These are phyloP conservation scores for Argya squamiceps DNA, from an alignment of 2,797 vertebrate species.

Conservation along the genomic window DNA sequence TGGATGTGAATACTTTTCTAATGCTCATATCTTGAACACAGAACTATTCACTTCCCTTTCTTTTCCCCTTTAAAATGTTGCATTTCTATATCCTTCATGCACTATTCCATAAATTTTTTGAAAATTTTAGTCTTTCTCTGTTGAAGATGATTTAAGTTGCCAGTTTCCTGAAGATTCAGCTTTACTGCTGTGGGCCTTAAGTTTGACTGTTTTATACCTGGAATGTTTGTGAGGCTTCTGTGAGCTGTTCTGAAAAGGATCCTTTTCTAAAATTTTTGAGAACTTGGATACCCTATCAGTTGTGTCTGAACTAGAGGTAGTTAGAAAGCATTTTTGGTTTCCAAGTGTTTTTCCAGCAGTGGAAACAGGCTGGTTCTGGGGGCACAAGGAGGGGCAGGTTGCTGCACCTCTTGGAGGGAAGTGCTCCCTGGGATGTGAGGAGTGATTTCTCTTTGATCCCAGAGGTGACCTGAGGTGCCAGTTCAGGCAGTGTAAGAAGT, in stretches of 20 bases:
- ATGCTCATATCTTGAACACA: neutral
- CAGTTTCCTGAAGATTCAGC: neutral
- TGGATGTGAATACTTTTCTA: neutral
- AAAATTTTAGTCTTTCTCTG: neutral
- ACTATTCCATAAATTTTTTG: neutral
- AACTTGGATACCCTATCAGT: neutral
- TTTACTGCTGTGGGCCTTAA: neutral
- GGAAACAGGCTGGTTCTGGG: neutral
- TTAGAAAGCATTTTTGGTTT: neutral
- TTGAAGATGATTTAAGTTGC: neutral
- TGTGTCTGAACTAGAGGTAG: neutral
- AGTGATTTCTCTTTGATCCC: neutral
- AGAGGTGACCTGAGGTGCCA: neutral
- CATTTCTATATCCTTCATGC: neutral
- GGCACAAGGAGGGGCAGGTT: fast-evolving
- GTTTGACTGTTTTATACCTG: neutral
- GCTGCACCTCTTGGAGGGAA: neutral
- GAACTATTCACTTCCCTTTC: neutral
- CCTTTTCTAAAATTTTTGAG: neutral
- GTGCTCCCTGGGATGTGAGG: neutral
- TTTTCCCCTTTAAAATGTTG: neutral
- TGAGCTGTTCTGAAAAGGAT: neutral
- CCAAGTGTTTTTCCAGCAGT: neutral
- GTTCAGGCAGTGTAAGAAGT: neutral
- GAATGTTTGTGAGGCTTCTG: neutral